phyloP scores from a whole-genome alignment of 2,113 vertebrate species.

The Gadus chalcogrammus region DNA sequence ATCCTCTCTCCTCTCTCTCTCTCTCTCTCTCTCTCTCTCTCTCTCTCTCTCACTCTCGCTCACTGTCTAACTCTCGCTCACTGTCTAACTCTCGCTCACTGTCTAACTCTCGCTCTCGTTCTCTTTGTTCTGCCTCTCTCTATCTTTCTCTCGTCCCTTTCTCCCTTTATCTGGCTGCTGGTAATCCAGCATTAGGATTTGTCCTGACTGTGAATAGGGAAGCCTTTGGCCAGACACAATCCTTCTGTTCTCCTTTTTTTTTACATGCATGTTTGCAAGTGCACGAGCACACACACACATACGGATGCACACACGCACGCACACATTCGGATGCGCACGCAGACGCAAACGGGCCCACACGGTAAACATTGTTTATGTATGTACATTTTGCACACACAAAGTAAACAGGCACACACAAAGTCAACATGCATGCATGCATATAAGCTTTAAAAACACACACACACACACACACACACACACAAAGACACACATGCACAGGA shows the following conservation, averaged over 20 bases:
- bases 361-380: not conserved
- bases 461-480: constrained; percentile 13
- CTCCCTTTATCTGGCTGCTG: constrained; percentile 19
- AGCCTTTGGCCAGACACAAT: constrained; percentile 46
- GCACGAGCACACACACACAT: constrained; percentile 5
- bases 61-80: too few species aligned
- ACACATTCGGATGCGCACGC: constrained; percentile 6
- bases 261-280: constrained; percentile 7
- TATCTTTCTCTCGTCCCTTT: constrained; percentile 1
- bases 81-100: too few species aligned
- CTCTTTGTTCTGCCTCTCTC: constrained; percentile 1
- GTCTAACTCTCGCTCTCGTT: not conserved
- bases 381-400: not conserved
- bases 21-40: too few species aligned
- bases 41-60: too few species aligned
- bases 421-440: constrained; percentile 26
- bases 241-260: constrained; percentile 28
- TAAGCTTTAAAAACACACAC: constrained; percentile 1
- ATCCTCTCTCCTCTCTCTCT: too few species aligned
- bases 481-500: constrained; percentile 13
- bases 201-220: constrained; percentile 53
- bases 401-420: constrained; percentile 2
- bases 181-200: constrained; percentile 53
- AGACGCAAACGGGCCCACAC: not conserved
- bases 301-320: too few species aligned